A percentile compares a stretch with the other conserved stretches of the same genome.
Evolutionary conservation across 2,888 invertebrate species (phyloP).

Genomic region (Isotomurus palustris): DNA sequence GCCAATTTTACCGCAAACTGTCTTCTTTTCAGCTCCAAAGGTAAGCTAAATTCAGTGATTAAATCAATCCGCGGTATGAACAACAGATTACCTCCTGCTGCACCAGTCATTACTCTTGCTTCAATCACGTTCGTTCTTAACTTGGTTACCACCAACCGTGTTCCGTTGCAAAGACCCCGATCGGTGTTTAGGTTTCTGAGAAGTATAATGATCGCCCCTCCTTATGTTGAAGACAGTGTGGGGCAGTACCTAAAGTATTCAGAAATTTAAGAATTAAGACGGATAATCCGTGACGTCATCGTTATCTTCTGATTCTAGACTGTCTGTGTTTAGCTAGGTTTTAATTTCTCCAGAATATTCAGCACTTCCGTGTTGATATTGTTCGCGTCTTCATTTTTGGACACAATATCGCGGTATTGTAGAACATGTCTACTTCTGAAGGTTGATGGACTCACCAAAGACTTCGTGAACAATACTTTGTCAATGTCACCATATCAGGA

Average conservation of each 20-base stretch:
- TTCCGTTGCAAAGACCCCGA: constrained; percentile 40
- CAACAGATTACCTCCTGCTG: constrained; percentile 13
- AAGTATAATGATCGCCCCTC: constrained; percentile 38
- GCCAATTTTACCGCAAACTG: constrained; percentile 37
- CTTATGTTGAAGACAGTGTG: constrained; percentile 37
- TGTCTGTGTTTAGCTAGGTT: constrained; percentile 11
- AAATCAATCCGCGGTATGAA: constrained; percentile 32
- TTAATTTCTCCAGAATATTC: not conserved
- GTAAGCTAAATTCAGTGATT: constrained; percentile 13
- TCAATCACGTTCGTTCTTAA: constrained; percentile 23
- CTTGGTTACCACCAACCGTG: constrained; percentile 28
- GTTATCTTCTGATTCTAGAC: constrained; percentile 1
- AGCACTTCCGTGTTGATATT: constrained; percentile 9
- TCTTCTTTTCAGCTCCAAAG: constrained; percentile 21
- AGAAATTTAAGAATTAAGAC: constrained; percentile 30
- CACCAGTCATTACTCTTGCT: constrained; percentile 20
- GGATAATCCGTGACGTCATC: constrained; percentile 11
- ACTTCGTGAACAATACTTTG: too few species aligned
- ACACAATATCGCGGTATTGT: too few species aligned
- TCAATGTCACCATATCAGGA: constrained; percentile 4
- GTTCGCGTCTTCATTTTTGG: constrained; percentile 10
- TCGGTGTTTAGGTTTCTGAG: constrained; percentile 35
- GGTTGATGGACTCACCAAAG: too few species aligned
- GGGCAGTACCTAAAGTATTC: constrained; percentile 34
- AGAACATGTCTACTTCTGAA: too few species aligned